Conservation (phyloP, 2,797 vertebrate species). For the Eutrigla gurnardus region DNA sequence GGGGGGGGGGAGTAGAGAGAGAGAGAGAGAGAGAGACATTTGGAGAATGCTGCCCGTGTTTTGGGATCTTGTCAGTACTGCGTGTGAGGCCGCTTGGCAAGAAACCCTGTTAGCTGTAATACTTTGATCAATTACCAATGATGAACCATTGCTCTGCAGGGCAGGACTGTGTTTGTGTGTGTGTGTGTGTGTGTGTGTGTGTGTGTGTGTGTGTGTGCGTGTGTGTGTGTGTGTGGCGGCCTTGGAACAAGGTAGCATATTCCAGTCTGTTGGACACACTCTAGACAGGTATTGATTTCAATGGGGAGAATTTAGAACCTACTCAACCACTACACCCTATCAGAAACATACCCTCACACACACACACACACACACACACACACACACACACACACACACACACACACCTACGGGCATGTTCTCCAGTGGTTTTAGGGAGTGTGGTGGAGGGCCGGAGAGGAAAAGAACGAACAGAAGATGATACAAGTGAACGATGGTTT, state of each 20-base stretch:
- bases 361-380: conserved; percentile 14
- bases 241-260: conserved; percentile 74
- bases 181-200: conserved; percentile 36
- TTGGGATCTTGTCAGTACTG: conserved; percentile 51
- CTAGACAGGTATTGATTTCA: conserved; percentile 81
- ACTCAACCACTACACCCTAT: conserved; percentile 58
- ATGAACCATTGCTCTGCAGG: conserved; percentile 61
- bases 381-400: conserved; percentile 19
- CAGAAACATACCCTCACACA: conserved; percentile 25
- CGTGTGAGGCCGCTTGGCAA: conserved; percentile 37
- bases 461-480: conserved; percentile 23
- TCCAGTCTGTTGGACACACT: conserved; percentile 75
- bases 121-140: conserved; percentile 77
- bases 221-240: conserved; percentile 35
- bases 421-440: conserved; percentile 14
- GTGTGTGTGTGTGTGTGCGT: conserved; percentile 31
- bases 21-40: conserved; percentile 13
- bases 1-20: neutral
- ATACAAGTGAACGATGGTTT: conserved; percentile 4
- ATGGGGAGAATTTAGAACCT: conserved; percentile 76
- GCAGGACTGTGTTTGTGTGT: conserved; percentile 26
- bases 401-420: conserved; percentile 9
- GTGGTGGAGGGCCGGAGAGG: conserved; percentile 13
- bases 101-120: conserved; percentile 64
- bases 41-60: conserved; percentile 33